Percentiles rank a stretch among this genome's conserved stretches.
Conservation (phyloP, 2,113 vertebrate species). For the Pterocles gutturalis region DNA sequence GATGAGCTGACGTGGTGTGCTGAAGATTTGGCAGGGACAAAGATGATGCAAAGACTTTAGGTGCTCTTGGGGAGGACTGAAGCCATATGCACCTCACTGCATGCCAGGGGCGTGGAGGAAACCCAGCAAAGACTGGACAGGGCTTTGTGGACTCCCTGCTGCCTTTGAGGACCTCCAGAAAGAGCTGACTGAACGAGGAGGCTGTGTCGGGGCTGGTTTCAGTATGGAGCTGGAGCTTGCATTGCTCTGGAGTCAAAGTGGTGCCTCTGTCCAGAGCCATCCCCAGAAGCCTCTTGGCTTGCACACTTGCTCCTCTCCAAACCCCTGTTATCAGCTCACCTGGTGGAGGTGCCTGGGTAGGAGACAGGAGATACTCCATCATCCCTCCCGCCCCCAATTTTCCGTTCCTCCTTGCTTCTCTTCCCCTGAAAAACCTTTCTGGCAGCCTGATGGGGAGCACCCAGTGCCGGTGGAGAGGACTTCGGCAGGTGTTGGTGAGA, state of each 20-base stretch:
- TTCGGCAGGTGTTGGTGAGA: accelerated
- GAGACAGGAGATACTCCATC: neutral
- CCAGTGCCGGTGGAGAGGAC: neutral
- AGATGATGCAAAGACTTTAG: neutral
- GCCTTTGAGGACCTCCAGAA: neutral
- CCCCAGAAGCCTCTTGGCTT: neutral
- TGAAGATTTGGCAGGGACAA: neutral
- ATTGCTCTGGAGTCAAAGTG: accelerated
- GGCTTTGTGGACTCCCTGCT: neutral
- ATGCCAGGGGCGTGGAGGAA: neutral
- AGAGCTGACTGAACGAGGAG: neutral
- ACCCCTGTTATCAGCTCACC: neutral
- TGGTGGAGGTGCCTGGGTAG: neutral
- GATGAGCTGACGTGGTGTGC: accelerated
- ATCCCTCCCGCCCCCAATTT: neutral
- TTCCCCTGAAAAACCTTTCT: neutral
- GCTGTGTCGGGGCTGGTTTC: accelerated
- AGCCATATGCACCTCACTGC: neutral
- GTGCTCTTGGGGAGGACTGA: neutral
- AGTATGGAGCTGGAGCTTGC: neutral
- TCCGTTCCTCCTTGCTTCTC: neutral
- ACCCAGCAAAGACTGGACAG: neutral
- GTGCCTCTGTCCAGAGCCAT: neutral
- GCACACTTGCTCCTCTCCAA: neutral
- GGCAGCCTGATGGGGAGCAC: neutral